Conservation (phyloP, 1,140 invertebrate genomes). For the Eumaeus atala region DNA sequence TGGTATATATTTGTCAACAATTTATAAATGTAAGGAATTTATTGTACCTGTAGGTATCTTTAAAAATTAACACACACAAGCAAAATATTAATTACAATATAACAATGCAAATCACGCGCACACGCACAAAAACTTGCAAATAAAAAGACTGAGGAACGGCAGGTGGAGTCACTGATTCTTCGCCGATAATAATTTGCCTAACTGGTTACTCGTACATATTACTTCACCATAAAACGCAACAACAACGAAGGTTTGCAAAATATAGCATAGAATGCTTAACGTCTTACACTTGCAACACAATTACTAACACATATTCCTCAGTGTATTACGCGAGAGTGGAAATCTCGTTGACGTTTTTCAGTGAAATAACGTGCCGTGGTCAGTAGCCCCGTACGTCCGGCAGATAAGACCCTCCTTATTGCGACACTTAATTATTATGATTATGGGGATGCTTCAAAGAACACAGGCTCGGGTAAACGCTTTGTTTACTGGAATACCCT, state of each 20-base stretch:
- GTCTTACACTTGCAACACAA: not conserved
- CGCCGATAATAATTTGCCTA: conserved; percentile 69
- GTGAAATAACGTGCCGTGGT: conserved; percentile 38
- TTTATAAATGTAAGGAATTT: too few relatives aligned
- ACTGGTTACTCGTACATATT: conserved; percentile 63
- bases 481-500: conserved; percentile 31
- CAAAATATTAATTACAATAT: conserved; percentile 33
- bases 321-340: conserved; percentile 20
- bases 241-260: conserved; percentile 3
- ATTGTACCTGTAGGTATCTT: too few relatives aligned
- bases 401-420: conserved; percentile 54
- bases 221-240: conserved; percentile 27
- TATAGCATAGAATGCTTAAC: conserved; percentile 29
- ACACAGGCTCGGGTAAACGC: conserved; percentile 30
- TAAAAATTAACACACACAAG: conserved; percentile 9
- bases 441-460: conserved; percentile 52
- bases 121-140: conserved; percentile 35
- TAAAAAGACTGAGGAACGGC: conserved; percentile 50
- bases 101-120: conserved; percentile 55
- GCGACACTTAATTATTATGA: conserved; percentile 66
- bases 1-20: too few relatives aligned
- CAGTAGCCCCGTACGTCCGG: conserved; percentile 44
- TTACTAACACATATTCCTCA: conserved; percentile 7
- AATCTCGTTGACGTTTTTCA: conserved; percentile 13
- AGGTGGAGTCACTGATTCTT: conserved; percentile 64